Evolutionary conservation across 1,140 invertebrate species (phyloP).

Genomic region (Neomicropteryx cornuta): DNA sequence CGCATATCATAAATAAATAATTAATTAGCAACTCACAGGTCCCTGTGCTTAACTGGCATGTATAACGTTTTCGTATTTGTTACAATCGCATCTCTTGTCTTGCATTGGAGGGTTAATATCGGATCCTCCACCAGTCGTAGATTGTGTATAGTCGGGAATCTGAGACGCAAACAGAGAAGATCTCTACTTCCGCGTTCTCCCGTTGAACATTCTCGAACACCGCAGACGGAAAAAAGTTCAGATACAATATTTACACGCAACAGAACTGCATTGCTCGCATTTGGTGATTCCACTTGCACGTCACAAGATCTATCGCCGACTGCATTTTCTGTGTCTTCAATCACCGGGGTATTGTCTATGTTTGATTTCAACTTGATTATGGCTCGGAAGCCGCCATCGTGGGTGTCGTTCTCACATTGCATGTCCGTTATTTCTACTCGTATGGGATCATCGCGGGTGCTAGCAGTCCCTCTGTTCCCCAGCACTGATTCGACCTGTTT

Average conservation of each 20-base stretch:
- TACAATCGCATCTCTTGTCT: too few relatives aligned
- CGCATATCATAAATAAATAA: too few relatives aligned
- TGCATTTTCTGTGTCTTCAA: slow-evolving; percentile 8
- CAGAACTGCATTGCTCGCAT: slow-evolving; percentile 8
- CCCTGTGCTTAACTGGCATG: too few relatives aligned
- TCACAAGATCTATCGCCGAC: slow-evolving; percentile 4
- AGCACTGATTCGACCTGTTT: not conserved
- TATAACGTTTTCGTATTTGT: too few relatives aligned
- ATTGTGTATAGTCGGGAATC: slow-evolving; percentile 48
- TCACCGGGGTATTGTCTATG: slow-evolving; percentile 12
- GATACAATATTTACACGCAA: slow-evolving; percentile 12
- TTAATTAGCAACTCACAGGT: too few relatives aligned
- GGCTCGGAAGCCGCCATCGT: slow-evolving; percentile 14
- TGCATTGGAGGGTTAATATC: slow-evolving; percentile 49
- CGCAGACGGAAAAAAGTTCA: slow-evolving; percentile 10
- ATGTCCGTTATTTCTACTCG: slow-evolving; percentile 14
- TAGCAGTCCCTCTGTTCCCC: not conserved
- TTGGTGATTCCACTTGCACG: slow-evolving; percentile 7
- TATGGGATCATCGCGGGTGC: slow-evolving; percentile 5
- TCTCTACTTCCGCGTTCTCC: slow-evolving; percentile 3
- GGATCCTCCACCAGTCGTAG: slow-evolving; percentile 49
- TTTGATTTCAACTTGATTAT: slow-evolving; percentile 12
- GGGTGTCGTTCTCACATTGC: slow-evolving; percentile 12
- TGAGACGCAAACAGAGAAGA: slow-evolving; percentile 41
- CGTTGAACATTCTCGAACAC: slow-evolving; percentile 13